Percentiles rank a stretch among this genome's conserved stretches.
Evolutionary conservation across 2,113 vertebrate genomes (phyloP).

Genomic region (Origma solitaria): DNA sequence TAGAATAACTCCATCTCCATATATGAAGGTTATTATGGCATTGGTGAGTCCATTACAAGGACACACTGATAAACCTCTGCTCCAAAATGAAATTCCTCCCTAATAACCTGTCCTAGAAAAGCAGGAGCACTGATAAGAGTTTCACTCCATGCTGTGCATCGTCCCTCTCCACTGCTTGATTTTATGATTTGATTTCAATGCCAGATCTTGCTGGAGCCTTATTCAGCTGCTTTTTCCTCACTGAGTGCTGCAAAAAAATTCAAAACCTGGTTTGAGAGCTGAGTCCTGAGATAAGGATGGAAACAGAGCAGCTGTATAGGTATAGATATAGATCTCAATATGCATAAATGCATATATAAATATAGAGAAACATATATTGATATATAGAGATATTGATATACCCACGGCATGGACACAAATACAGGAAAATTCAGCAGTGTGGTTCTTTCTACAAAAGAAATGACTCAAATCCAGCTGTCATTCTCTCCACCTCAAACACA

Average conservation of each 20-base stretch:
- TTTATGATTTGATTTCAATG: background rate
- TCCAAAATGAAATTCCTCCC: background rate
- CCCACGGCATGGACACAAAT: rapidly evolving
- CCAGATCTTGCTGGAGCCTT: background rate
- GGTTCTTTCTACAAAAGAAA: background rate
- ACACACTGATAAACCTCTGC: background rate
- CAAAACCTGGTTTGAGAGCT: background rate
- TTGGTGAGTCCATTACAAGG: background rate
- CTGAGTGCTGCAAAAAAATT: background rate
- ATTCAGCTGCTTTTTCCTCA: background rate
- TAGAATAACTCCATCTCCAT: background rate
- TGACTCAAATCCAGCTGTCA: background rate
- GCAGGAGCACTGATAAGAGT: background rate
- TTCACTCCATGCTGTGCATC: background rate
- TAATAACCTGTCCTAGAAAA: background rate
- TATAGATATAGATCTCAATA: background rate
- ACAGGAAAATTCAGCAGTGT: background rate
- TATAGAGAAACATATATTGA: background rate
- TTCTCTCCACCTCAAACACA: background rate
- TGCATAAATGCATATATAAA: rapidly evolving
- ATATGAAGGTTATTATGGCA: background rate
- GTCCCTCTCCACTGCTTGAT: background rate
- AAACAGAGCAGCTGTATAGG: background rate
- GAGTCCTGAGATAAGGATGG: background rate
- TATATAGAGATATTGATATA: background rate